Percentiles rank a stretch among this genome's conserved stretches.
Evolutionary conservation across 2,113 vertebrate genomes (phyloP).

Genomic region (Nipponia nippon): DNA sequence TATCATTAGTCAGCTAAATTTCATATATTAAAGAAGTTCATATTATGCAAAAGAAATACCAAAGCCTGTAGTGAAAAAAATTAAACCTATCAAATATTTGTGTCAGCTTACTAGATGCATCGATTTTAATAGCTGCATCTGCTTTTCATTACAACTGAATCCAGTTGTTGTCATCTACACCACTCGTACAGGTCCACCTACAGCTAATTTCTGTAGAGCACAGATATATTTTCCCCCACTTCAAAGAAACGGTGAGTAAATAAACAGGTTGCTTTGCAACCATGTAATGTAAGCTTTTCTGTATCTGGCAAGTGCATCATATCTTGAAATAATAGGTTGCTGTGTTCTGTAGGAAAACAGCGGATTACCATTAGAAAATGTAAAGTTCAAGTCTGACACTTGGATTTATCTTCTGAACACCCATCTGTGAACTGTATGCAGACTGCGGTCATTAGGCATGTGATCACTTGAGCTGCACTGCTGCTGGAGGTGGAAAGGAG

Average conservation of each 20-base stretch:
- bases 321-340: neutral
- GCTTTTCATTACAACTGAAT: neutral
- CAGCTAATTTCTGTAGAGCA: neutral
- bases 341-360: neutral
- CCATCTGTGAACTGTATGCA: neutral
- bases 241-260: neutral
- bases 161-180: neutral
- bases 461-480: neutral
- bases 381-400: neutral
- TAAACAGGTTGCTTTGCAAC: neutral
- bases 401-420: neutral
- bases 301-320: neutral
- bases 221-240: neutral
- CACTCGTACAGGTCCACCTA: neutral
- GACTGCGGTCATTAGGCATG: neutral
- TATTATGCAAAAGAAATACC: neutral
- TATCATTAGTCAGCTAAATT: neutral
- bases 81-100: neutral
- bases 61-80: neutral
- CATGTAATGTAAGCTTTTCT: neutral
- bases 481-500: neutral
- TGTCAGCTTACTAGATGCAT: neutral
- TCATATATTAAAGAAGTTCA: neutral
- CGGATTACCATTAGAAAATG: neutral
- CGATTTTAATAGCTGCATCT: neutral